Conservation (phyloP, 1,140 invertebrate genomes). For the Apis mellifera region DNA sequence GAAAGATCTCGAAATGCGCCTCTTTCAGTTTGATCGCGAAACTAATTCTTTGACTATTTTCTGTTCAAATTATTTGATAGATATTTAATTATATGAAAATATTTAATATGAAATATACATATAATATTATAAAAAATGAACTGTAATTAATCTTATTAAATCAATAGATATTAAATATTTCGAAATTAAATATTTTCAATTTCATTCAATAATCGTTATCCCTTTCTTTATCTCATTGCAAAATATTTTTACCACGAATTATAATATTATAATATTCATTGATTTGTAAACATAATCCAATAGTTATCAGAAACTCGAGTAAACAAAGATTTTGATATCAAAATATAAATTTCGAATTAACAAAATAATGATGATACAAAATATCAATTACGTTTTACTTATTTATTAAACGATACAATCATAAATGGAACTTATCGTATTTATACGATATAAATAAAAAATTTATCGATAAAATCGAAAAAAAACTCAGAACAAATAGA, state of each 20-base stretch:
- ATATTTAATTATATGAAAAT: no score
- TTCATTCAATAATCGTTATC: neutral
- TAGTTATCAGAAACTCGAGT: conserved; percentile 12
- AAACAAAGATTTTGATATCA: neutral
- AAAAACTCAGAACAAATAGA: neutral
- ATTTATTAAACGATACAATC: neutral
- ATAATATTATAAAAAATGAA: no score
- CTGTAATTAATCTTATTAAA: no score
- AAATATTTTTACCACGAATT: neutral
- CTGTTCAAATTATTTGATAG: no score
- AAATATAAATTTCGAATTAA: neutral
- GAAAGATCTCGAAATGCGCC: neutral
- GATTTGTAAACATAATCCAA: conserved; percentile 12
- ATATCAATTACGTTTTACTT: neutral
- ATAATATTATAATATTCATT: neutral
- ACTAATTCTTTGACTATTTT: no score
- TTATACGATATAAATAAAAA: neutral
- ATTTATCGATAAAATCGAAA: neutral
- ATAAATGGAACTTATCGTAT: no score
- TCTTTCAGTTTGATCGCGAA: no score
- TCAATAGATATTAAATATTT: no score
- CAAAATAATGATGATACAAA: neutral
- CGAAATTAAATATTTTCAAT: neutral
- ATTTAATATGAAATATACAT: no score
- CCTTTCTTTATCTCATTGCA: neutral